These are phyloP conservation scores for Balanococcus diminutus DNA, from an alignment of 2,888 invertebrate genomes.

Conservation along the genomic window DNA sequence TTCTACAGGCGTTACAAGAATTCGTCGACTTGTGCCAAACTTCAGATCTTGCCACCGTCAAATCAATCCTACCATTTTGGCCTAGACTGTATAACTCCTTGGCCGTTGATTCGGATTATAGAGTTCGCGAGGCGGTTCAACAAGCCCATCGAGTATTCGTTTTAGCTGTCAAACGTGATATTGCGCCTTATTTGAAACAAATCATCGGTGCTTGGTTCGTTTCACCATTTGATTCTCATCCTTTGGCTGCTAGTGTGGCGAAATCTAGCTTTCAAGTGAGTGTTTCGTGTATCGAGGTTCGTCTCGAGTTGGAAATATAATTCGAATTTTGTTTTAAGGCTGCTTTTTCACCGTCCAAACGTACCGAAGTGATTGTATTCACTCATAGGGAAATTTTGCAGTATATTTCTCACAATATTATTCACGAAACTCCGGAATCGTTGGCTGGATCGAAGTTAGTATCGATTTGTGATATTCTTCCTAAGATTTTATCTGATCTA, in stretches of 20 bases:
- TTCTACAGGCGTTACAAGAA: conserved; percentile 77
- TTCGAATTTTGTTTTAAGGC: conserved; percentile 64
- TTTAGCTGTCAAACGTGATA: conserved; percentile 70
- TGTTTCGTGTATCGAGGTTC: background rate
- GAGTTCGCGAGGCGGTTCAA: conserved; percentile 80
- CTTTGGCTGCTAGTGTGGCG: conserved; percentile 80
- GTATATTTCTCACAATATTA: conserved; percentile 75
- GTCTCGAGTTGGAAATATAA: background rate
- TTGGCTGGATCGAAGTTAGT: conserved; percentile 65
- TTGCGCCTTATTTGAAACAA: conserved; percentile 79
- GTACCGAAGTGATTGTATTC: conserved; percentile 78
- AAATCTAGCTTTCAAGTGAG: conserved; percentile 69
- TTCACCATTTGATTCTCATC: conserved; percentile 83
- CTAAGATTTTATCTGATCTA: conserved; percentile 31
- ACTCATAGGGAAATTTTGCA: conserved; percentile 81
- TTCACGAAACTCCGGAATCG: conserved; percentile 67
- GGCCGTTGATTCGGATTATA: conserved; percentile 79
- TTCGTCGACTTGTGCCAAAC: conserved; percentile 73
- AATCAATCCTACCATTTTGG: conserved; percentile 80
- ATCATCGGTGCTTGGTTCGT: conserved; percentile 84
- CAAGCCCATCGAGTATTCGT: conserved; percentile 74
- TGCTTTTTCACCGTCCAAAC: conserved; percentile 80
- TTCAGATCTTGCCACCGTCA: conserved; percentile 71
- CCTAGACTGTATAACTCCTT: conserved; percentile 77
- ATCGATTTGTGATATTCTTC: background rate